Base-by-base conservation (phyloP, 2,113 vertebrate species). In the Nicator chloris region DNA sequence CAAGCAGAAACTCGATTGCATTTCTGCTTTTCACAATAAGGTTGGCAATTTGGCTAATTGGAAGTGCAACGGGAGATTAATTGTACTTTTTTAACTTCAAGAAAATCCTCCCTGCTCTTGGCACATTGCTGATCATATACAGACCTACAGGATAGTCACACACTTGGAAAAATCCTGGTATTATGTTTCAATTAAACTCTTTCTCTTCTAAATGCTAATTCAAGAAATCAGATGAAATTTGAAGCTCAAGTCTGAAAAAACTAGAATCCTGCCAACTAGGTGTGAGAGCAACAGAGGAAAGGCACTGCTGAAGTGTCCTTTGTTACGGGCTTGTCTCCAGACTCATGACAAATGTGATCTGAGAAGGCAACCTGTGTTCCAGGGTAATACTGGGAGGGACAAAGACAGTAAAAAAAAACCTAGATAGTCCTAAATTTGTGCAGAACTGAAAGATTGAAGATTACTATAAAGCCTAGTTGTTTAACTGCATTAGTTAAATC, bases 21-120 rank as follows among this genome's bases (percentile, higher is more conserved):
- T 97, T 98, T 97, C 96, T 97, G 81, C 95, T 97, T 97, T 97
- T 94, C 96, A 95, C 97, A 97, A 95, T 95, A 85, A 97, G 97
- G 94, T 96, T 96, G 96, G 97, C 97, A 97, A 98, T 98, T 98
- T 97, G 96, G 97, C 94, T 98, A 98, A 98, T 97, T 98, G 97
- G 96, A 97, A 97, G 96, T 97, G 88, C 97, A 97, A 96, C 97
- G 94, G 84, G 95, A 98, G 97, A 98, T 98, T 97, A 98, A 98
- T 97, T 97, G 97, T 86, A 96, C 95, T 96, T 97, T 93, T 44
- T 97, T 98, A 97, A 96, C 95, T 97, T 95, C 80, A 87, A 88
- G 94, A 93, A 97, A 97, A 96, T 96, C 88, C 92, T 96, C 82
- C 54, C 90, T 92, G 84, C 95, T 97, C 49, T 18, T 92, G 91